These are phyloP conservation scores for Emys orbicularis DNA, from an alignment of 2,797 vertebrate genomes.

Conservation along the genomic window DNA sequence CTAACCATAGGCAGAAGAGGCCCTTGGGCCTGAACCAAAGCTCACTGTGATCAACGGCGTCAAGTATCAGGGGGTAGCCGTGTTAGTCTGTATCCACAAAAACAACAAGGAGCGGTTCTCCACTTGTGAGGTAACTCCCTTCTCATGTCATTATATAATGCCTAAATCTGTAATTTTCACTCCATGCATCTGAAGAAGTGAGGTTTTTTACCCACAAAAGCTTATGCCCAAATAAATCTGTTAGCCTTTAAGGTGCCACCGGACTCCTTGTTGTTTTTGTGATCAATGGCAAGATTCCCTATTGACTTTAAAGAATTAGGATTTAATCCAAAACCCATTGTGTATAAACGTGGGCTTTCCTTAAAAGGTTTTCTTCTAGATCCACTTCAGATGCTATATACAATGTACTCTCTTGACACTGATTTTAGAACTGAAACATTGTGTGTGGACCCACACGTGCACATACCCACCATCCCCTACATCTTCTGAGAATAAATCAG, in stretches of 20 bases:
- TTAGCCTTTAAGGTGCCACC: no score
- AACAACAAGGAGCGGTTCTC: no score
- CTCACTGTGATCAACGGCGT: not conserved
- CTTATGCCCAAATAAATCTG: no score
- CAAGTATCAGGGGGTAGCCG: no score
- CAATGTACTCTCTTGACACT: not conserved
- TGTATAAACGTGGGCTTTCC: not conserved
- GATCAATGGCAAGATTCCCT: accelerated
- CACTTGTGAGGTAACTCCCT: no score
- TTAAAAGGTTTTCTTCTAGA: not conserved
- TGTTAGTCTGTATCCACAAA: no score
- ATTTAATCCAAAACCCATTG: not conserved
- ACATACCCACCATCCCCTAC: not conserved
- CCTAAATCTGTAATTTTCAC: no score
- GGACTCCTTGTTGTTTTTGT: not conserved
- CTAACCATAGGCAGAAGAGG: not conserved
- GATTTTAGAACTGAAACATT: not conserved
- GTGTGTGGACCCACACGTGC: not conserved
- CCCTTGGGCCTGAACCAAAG: not conserved
- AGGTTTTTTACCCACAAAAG: no score
- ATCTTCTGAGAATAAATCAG: not conserved
- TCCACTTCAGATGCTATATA: not conserved
- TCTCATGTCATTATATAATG: no score
- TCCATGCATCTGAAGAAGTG: no score
- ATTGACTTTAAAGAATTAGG: not conserved